Evolutionary conservation across 2,888 invertebrate genomes (phyloP).

Genomic region (Drosophila fulvimacula): DNA sequence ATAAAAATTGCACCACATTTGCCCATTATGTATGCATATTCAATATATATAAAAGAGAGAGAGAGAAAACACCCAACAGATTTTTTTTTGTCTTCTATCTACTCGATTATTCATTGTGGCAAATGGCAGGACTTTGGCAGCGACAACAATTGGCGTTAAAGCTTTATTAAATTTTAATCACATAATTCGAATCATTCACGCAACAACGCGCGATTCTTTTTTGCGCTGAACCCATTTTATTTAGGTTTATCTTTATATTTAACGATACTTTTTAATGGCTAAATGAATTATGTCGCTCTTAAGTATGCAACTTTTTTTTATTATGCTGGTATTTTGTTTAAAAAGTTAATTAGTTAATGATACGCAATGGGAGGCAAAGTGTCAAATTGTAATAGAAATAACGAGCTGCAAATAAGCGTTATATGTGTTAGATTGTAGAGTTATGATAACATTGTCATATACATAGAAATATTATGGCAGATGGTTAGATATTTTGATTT

Average conservation of each 20-base stretch:
- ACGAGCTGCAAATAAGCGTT: background rate
- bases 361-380: background rate
- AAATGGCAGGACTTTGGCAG: conserved; percentile 48
- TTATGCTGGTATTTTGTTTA: conserved; percentile 5
- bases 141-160: conserved; percentile 33
- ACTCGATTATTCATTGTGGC: conserved; percentile 19
- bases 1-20: conserved; percentile 33
- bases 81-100: background rate
- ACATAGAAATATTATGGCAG: background rate
- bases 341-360: conserved; percentile 30
- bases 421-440: background rate
- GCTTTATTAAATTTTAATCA: conserved; percentile 64
- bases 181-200: conserved; percentile 52
- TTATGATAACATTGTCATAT: background rate
- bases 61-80: background rate
- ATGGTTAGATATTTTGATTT: no score
- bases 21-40: conserved; percentile 22
- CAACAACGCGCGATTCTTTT: conserved; percentile 24
- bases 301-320: conserved; percentile 44
- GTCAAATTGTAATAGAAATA: background rate
- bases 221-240: conserved; percentile 6
- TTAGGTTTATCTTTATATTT: conserved; percentile 11
- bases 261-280: background rate
- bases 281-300: conserved; percentile 14
- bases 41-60: background rate